Evolutionary conservation across 2,113 vertebrate species (phyloP), one percentile per base, ranked within the genome.

Genomic region (Cyphomyrus plagiostoma): DNA sequence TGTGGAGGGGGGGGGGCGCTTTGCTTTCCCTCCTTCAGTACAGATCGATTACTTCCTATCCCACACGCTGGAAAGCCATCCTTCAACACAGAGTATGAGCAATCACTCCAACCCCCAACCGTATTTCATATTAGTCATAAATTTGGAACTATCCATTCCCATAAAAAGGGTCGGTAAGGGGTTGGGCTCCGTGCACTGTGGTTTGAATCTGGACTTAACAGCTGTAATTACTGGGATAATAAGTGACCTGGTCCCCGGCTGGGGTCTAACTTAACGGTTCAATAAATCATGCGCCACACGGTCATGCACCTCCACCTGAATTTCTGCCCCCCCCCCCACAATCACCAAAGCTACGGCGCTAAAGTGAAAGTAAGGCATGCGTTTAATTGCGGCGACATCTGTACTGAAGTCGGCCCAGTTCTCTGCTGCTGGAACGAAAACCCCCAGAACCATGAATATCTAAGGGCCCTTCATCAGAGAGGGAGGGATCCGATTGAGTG

Each of bases 371-470:
- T 70, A 15, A 19, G 46, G 10, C 46, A 23, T 50, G 42, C 0
- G 8, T 30, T 50, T 30, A 70, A 26, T 26, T 4, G n/a, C 42
- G 15, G 30, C 17, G 23, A 30, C 83, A 50, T 23, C 62, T 66
- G 23, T 13, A 49, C 17, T 66, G 56, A 66, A 17, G 26, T 82
- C 53, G 21, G 53, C 5, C 50, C n/a, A 9, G n/a, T 21, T 52
- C 30, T 45, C 49, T 5, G 17, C 50, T 50, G 39, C 89, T 9
- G 42, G 74, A 58, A 53, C 35, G 15, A 19, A 15, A 82, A 49
- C 23, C 50, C 45, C 45, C 77, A 62, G 39, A 50, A 30, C 21
- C 35, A 62, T 89, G 52, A 85, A 89, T 89, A 89, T 58, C 83
- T 62, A 89, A 84, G 39, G 2, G 19, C 19, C 3, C 17, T 50